Evolutionary conservation across 1,140 invertebrate species (phyloP), one percentile per base, ranked within the genome.

Genomic region (Pseudomyrmex gracilis): DNA sequence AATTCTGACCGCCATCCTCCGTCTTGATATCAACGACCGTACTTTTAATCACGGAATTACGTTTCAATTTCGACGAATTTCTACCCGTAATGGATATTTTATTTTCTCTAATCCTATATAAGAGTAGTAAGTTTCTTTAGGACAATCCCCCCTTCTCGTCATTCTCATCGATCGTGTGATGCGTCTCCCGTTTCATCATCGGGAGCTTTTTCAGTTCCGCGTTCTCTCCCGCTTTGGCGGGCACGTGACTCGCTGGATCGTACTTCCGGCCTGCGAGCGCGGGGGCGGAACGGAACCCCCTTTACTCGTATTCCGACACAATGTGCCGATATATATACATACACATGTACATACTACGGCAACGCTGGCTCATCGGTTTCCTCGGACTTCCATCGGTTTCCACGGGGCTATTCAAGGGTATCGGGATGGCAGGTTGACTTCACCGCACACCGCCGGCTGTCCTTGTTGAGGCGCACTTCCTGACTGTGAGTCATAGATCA

Each of bases 401-500:
- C 60, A 73, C 49, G 34, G 49, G 49, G 17, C 58, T 53, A 84
- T 70, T 70, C 55, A 24, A 83, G 84, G 66, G 57, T 67, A 84
- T 84, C 73, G 60, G 78, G 67, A 49, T 68, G 82, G 82, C 83
- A 85, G 82, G 90, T 85, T 89, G 86, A 82, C 88, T 90, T 76
- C 71, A 53, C 84, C 85, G 76, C 83, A 85, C 88, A 77, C 74
- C 76, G 74, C 80, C 80, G 74, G 85, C 83, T 83, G 66, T 66
- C 78, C 73, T 73, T 73, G 83, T 68, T 64, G 91, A 83, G 73
- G 71, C 80, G 85, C 85, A 87, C 90, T 92, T 92, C 90, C 92
- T 87, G 89, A 86, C 83, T 92, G 34, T 34, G 92, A 93, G 84
- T 93, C 92, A 92, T 90, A 90, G 91, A 92, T 91, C 90, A 87